Conservation (phyloP, 2,797 vertebrate species). For the Crenichthys baileyi region DNA sequence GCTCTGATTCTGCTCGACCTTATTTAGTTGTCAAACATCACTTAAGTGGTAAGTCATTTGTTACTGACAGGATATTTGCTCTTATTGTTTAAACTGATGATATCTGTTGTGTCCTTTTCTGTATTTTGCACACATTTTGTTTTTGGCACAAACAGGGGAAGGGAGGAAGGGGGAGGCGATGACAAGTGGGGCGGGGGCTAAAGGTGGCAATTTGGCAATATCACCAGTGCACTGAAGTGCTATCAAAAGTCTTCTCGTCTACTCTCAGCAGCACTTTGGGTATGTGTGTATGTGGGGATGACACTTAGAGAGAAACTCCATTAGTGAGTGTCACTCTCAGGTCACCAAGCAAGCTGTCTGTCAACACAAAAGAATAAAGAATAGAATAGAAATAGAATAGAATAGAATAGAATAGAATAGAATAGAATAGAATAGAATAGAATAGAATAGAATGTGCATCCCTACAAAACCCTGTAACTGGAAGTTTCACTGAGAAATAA, state of each 20-base stretch:
- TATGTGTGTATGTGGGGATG: slow-evolving; percentile 18
- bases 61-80: slow-evolving; percentile 5
- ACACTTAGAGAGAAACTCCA: slow-evolving; percentile 45
- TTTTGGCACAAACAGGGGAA: slow-evolving; percentile 37
- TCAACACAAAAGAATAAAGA: slow-evolving; percentile 17
- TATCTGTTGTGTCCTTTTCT: slow-evolving; percentile 38
- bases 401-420: slow-evolving; percentile 1
- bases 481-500: too few species aligned
- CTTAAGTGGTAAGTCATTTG: background rate
- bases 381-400: slow-evolving; percentile 3
- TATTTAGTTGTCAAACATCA: background rate
- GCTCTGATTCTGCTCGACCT: background rate
- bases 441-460: background rate
- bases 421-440: background rate
- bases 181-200: slow-evolving; percentile 25
- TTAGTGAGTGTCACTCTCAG: slow-evolving; percentile 45
- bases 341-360: slow-evolving; percentile 39
- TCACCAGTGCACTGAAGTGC: slow-evolving; percentile 48
- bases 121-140: slow-evolving; percentile 47
- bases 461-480: background rate
- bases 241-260: slow-evolving; percentile 45
- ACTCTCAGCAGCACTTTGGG: slow-evolving; percentile 15
- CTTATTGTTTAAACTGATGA: slow-evolving; percentile 11
- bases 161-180: slow-evolving; percentile 5
- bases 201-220: slow-evolving; percentile 67